Percentiles rank a stretch among this genome's conserved stretches.
These are phyloP conservation scores for Danaus melanippus DNA, from an alignment of 1,140 invertebrate species.

Conservation along the genomic window DNA sequence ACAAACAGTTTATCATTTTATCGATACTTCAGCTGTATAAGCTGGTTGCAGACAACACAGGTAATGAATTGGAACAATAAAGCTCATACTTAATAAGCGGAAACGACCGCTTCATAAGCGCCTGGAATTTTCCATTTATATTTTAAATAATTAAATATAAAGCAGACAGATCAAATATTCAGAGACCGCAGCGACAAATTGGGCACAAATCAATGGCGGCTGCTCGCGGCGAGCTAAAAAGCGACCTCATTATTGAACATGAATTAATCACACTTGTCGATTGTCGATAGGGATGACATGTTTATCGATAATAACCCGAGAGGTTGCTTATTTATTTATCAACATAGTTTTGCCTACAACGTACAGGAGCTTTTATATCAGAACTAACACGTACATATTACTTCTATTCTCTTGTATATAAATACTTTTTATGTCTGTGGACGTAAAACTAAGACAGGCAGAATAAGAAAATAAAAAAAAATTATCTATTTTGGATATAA, in stretches of 20 bases:
- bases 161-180: constrained; percentile 51
- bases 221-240: constrained; percentile 49
- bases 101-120: constrained; percentile 14
- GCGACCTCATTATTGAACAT: constrained; percentile 60
- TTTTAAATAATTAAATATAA: constrained; percentile 42
- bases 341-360: too few relatives aligned
- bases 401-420: too few relatives aligned
- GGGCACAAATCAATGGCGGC: constrained; percentile 49
- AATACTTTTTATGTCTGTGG: too few relatives aligned
- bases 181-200: constrained; percentile 56
- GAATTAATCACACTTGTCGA: constrained; percentile 64
- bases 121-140: constrained; percentile 28
- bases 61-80: neutral
- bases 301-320: neutral
- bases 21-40: neutral
- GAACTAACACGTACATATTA: too few relatives aligned
- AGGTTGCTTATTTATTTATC: too few relatives aligned
- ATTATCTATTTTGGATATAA: too few relatives aligned
- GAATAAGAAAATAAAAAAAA: too few relatives aligned
- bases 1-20: neutral
- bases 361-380: too few relatives aligned
- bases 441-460: too few relatives aligned
- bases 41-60: neutral
- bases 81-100: too few relatives aligned
- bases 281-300: constrained; percentile 32